Evolutionary conservation across 2,797 vertebrate species (phyloP).

Genomic region (Galago senegalensis): DNA sequence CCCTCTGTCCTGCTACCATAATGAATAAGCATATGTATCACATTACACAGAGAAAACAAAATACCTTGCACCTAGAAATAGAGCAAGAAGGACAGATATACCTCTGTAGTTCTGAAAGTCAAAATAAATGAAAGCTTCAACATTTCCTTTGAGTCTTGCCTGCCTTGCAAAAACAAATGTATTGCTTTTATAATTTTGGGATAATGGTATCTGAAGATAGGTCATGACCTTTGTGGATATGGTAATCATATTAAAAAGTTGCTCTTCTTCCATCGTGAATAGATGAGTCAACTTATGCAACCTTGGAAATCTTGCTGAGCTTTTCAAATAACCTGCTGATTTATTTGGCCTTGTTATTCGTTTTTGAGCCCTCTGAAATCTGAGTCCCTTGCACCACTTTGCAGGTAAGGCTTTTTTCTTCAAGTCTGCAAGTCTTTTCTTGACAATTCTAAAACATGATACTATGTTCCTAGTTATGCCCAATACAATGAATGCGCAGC

Average conservation of each 20-base stretch:
- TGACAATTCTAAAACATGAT: neutral
- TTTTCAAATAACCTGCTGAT: neutral
- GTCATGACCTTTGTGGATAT: neutral
- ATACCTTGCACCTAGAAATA: neutral
- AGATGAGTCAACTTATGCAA: neutral
- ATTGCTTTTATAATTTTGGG: neutral
- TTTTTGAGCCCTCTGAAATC: neutral
- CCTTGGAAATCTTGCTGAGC: neutral
- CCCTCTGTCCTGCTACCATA: neutral
- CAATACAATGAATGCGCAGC: neutral
- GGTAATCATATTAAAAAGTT: neutral
- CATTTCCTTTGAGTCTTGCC: neutral
- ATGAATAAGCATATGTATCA: neutral
- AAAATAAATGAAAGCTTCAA: constrained; percentile 41
- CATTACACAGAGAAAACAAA: neutral
- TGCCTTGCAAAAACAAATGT: neutral
- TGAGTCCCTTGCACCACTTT: neutral
- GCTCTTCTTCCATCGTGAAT: neutral
- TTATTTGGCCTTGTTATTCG: neutral
- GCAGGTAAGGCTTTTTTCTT: constrained; percentile 4
- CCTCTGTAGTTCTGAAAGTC: neutral
- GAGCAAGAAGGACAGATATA: neutral
- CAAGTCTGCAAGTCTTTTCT: constrained; percentile 47
- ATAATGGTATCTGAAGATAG: neutral
- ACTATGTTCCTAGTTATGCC: neutral